Base-by-base conservation (phyloP, 1,140 invertebrate genomes). In the Danaus plexippus region DNA sequence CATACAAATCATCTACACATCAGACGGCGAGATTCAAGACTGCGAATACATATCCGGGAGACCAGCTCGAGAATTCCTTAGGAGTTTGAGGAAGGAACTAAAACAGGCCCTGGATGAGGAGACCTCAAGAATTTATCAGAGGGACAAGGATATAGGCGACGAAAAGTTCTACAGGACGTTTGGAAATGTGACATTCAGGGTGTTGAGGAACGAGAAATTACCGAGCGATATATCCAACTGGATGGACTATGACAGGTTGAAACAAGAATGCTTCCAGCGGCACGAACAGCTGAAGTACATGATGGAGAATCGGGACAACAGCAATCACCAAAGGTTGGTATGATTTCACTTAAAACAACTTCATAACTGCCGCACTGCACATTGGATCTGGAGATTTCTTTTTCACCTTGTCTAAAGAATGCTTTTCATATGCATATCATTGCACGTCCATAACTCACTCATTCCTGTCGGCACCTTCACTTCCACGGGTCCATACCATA, bases 1-100 rank as follows among this genome's bases (percentile, higher is more conserved):
- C 67, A 88, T 94, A 9, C 92, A 93, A 76, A 71, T 92, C 10
- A 92, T 94, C 54, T 92, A 92, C 87, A 85, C 89, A 11, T 85
- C 85, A 54, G 81, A 87, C 43, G 85, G 88, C 60, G 76, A 81
- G 22, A 76, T 93, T 9, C 83, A 89, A 66, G 92, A 93, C 75
- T 94, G 92, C 69, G 91, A 93, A 75, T 90, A 90, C 66, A 75
- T 92, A 15, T 81, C 87, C 2, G 73, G 67, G 13, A 77, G 87
- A 64, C 75, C 86, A 18, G 87, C 89, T 0, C 77, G 82, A 64
- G 83, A 89, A 55, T 92, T 92, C 75, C 64, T 90, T 47, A 80
- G 80, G 66, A 85, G 75, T 46, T 87, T 92, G 69, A 75, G 88
- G 59, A 79, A 83, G 63, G 90, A 91, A 75, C 71, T 90, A 48